Evolutionary conservation across 2,888 invertebrate species (phyloP), one percentile per base, ranked within the genome.

Genomic region (Drosophila anceps): DNA sequence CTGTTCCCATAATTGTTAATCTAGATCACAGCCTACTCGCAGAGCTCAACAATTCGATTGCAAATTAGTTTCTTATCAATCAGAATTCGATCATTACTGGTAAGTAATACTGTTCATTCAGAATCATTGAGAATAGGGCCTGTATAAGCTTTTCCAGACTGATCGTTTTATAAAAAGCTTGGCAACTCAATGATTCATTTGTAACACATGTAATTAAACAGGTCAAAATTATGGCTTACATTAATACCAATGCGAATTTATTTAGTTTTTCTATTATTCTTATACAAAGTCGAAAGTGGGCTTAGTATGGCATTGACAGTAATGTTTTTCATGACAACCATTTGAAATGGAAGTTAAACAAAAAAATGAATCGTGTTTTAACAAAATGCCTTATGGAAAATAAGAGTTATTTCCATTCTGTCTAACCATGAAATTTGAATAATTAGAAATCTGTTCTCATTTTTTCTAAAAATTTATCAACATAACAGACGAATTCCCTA

Each of bases 381-480:
- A 50, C 1, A 0, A 31, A 33, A 33, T 51, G 33, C 29, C n/a
- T 4, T 20, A 18, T 20, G 9, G 6, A 37, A 15, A n/a, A n/a
- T 5, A 13, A 3, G 5, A n/a, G 0, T 20, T 13, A 39, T 27
- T 53, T 27, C 6, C 24, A 6, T 12, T 5, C 7, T 4, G n/a
- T 54, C 10, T 7, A 46, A 46, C 5, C 9, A 48, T 18, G 2
- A 18, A 31, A 31, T 12, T 3, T 31, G 18, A 50, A 13, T 18
- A 31, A 29, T 43, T 41, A 87, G 13, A 82, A 67, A n/a, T 87
- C 82, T 0, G 64, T 27, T 4, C 55, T 57, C 24, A 82, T 24
- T 69, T 69, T 79, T 3, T 54, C 59, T 13, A 82, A 1, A 57
- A 88, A 83, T 0, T 37, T 13, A 0, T 65, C 57, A 8, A 88